phyloP scores from a whole-genome alignment of 1,140 invertebrate genomes.

The Drosophila biarmipes region DNA sequence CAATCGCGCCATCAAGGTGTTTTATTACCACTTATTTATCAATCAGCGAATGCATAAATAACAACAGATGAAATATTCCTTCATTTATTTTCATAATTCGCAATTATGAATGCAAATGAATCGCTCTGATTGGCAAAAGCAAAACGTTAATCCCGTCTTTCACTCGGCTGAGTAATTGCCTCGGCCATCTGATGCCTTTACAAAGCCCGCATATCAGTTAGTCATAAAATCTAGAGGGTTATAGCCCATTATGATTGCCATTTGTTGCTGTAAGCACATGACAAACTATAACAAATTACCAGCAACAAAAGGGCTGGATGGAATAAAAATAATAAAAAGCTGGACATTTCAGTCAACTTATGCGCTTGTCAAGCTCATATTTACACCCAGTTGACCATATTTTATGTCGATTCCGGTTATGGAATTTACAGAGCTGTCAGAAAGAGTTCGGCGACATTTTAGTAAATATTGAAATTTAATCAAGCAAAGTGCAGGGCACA shows the following conservation, averaged over 20 bases:
- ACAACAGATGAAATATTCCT: slow-evolving; percentile 3
- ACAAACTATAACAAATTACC: slow-evolving; percentile 60
- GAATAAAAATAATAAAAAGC: slow-evolving; percentile 2
- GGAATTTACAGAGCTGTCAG: slow-evolving; percentile 82
- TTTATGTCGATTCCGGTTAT: slow-evolving; percentile 82
- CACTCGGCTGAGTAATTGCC: slow-evolving; percentile 31
- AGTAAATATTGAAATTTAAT: slow-evolving; percentile 84
- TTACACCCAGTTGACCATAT: slow-evolving; percentile 80
- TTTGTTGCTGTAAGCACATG: slow-evolving; percentile 30
- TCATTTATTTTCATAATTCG: slow-evolving; percentile 4
- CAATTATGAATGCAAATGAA: slow-evolving; percentile 27
- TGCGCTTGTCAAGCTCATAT: slow-evolving; percentile 73
- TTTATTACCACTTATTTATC: slow-evolving; percentile 2
- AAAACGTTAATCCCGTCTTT: slow-evolving; percentile 28
- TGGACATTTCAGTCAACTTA: slow-evolving; percentile 54
- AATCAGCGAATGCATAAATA: slow-evolving; percentile 9
- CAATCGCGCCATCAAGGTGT: not conserved
- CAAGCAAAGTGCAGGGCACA: slow-evolving; percentile 76
- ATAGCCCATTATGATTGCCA: not conserved
- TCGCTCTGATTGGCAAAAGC: slow-evolving; percentile 26
- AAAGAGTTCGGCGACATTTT: slow-evolving; percentile 83
- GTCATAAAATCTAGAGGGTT: slow-evolving; percentile 23
- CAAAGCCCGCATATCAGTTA: slow-evolving; percentile 17
- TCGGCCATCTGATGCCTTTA: slow-evolving; percentile 28
- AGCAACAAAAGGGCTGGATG: slow-evolving; percentile 3